Percentiles rank a stretch among this genome's conserved stretches.
Evolutionary conservation across 2,113 vertebrate genomes (phyloP).

Genomic region (Talpa occidentalis): DNA sequence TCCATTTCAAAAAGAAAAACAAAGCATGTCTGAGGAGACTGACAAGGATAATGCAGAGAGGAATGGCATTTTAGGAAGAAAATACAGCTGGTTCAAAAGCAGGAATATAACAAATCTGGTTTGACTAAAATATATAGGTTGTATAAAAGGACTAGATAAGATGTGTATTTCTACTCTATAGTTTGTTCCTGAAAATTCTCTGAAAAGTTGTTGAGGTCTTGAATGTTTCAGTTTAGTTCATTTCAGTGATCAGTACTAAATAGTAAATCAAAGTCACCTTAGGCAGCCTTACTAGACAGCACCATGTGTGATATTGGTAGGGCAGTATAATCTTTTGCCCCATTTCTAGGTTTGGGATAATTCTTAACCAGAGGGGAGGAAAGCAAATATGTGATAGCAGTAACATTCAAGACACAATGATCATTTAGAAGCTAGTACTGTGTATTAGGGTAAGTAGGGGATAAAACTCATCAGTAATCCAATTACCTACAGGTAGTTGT

Average conservation of each 20-base stretch:
- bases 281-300: not conserved
- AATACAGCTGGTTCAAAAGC: not conserved
- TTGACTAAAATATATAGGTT: not conserved
- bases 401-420: not conserved
- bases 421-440: not conserved
- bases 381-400: not conserved
- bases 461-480: not conserved
- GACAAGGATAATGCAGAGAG: not conserved
- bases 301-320: not conserved
- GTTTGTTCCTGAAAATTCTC: not conserved
- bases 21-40: not conserved
- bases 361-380: not conserved
- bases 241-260: not conserved
- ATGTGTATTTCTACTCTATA: not conserved
- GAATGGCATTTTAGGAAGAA: conserved; percentile 15
- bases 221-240: not conserved
- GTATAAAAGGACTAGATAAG: not conserved
- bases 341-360: conserved; percentile 17
- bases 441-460: not conserved
- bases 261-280: not conserved
- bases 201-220: not conserved
- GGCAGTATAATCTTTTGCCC: not conserved
- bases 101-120: not conserved
- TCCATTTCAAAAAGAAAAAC: conserved; percentile 18
- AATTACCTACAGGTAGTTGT: not conserved